Evolutionary conservation across 2,797 vertebrate species (phyloP).

Genomic region (Eurystomus glaucurus): DNA sequence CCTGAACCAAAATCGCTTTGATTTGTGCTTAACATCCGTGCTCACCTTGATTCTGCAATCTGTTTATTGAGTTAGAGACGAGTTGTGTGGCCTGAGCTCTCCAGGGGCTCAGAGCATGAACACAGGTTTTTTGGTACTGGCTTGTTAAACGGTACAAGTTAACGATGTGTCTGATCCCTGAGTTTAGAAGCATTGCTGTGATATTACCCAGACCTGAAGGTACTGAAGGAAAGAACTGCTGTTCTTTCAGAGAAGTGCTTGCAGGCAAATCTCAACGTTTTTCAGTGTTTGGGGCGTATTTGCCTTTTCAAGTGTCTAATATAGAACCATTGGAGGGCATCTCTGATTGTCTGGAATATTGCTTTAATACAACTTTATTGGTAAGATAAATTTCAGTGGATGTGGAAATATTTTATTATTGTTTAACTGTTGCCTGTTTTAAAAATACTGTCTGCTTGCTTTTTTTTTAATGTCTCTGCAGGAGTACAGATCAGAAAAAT

Average conservation of each 20-base stretch:
- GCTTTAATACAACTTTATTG: not conserved
- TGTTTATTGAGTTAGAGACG: not conserved
- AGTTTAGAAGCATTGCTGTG: not conserved
- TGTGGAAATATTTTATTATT: not conserved
- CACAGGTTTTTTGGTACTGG: not conserved
- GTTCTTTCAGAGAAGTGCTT: not conserved
- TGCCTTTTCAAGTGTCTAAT: not conserved
- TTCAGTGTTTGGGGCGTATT: not conserved
- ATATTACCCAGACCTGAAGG: not conserved
- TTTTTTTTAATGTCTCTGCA: slow-evolving; percentile 54
- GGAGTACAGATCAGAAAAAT: slow-evolving; percentile 99
- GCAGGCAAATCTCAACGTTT: not conserved
- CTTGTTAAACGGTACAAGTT: not conserved
- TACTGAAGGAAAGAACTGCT: not conserved
- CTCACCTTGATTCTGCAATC: not conserved
- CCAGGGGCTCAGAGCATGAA: not conserved
- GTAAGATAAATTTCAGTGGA: not conserved
- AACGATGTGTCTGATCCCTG: not conserved
- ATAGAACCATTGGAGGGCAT: not conserved
- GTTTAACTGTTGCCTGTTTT: not conserved
- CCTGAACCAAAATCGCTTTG: not conserved
- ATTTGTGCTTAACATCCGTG: not conserved
- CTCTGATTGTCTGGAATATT: not conserved
- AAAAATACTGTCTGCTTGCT: not conserved
- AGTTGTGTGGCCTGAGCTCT: not conserved